Conservation (phyloP, 2,113 vertebrate genomes). For the Uropsilus gracilis region DNA sequence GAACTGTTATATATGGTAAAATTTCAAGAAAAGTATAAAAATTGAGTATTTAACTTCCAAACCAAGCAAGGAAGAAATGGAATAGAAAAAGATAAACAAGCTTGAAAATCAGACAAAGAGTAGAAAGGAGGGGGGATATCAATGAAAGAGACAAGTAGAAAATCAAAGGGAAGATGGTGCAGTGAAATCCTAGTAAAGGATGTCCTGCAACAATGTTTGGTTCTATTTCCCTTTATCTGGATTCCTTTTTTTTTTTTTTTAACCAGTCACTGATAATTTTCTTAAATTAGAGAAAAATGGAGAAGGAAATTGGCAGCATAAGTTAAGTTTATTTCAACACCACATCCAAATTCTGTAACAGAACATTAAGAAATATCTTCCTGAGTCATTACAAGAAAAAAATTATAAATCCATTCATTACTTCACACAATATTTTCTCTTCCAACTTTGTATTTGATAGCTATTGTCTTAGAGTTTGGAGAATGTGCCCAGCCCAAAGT, state of each 20-base stretch:
- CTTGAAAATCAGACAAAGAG: neutral
- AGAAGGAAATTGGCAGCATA: neutral
- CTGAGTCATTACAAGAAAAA: neutral
- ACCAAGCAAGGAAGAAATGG: neutral
- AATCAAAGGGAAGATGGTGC: neutral
- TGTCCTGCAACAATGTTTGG: neutral
- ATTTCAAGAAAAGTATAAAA: neutral
- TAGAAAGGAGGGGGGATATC: neutral
- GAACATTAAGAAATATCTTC: neutral
- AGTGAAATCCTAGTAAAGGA: neutral
- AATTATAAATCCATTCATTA: neutral
- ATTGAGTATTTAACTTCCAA: neutral
- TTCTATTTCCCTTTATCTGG: neutral
- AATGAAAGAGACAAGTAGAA: neutral
- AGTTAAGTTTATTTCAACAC: constrained; percentile 38
- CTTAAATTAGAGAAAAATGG: neutral
- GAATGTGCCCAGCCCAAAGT: too few species aligned
- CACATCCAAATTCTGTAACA: neutral
- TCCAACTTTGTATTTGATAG: neutral
- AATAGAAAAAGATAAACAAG: neutral
- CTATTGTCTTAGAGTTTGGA: neutral
- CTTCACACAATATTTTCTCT: neutral
- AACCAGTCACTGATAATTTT: neutral
- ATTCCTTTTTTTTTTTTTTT: neutral
- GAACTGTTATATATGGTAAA: neutral